Conservation (phyloP, 2,888 invertebrate species). For the Augochlorella aurata region DNA sequence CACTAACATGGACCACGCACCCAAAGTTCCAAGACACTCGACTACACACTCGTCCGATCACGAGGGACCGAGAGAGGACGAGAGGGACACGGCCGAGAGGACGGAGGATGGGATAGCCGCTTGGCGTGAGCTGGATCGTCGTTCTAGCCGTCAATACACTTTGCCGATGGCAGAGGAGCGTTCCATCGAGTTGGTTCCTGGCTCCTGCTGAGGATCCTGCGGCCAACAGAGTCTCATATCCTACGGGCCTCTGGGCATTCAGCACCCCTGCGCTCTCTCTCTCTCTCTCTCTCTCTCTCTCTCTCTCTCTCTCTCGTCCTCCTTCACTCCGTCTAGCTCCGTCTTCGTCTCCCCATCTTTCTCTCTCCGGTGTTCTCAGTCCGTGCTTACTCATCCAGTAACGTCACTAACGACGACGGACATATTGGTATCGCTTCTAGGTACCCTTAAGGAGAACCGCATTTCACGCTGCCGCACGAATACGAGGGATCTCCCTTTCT, state of each 20-base stretch:
- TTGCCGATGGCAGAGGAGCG: constrained; percentile 72
- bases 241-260: constrained; percentile 73
- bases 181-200: constrained; percentile 69
- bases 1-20: constrained; percentile 57
- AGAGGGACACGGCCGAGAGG: background rate
- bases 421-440: constrained; percentile 68
- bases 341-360: background rate
- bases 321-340: constrained; percentile 7
- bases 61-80: background rate
- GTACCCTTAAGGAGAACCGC: constrained; percentile 63
- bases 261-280: constrained; percentile 47
- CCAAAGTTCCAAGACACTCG: constrained; percentile 55
- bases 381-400: constrained; percentile 66
- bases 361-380: constrained; percentile 51
- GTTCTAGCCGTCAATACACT: constrained; percentile 74
- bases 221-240: constrained; percentile 73
- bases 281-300: constrained; percentile 6
- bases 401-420: constrained; percentile 70
- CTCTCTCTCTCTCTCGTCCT: constrained; percentile 8
- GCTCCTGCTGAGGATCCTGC: constrained; percentile 69
- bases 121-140: constrained; percentile 63
- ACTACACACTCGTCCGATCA: constrained; percentile 34
- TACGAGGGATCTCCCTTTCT: constrained; percentile 54
- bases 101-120: constrained; percentile 48
- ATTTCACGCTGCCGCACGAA: constrained; percentile 55